phyloP scores from a whole-genome alignment of 1,140 invertebrate genomes.

The Homalodisca vitripennis region DNA sequence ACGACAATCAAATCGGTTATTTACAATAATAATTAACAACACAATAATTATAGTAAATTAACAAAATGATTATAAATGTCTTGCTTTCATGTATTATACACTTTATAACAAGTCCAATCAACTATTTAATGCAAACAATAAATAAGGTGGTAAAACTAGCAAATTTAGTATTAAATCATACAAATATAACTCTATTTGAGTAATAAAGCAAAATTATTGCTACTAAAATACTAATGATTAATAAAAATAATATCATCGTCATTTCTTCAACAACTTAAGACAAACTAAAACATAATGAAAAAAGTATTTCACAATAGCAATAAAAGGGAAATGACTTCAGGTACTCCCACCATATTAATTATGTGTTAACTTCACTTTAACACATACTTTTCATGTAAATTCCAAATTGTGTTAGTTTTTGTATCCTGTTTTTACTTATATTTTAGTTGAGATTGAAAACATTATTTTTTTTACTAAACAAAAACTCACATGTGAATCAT shows the following conservation, averaged over 20 bases:
- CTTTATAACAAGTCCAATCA: background rate
- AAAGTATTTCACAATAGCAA: background rate
- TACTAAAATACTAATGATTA: constrained; percentile 14
- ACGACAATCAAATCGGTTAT: constrained; percentile 9
- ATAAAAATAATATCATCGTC: constrained; percentile 7
- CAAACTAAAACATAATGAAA: too few relatives aligned
- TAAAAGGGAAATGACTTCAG: background rate
- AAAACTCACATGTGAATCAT: too few relatives aligned
- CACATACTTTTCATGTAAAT: background rate
- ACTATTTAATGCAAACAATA: constrained; percentile 13
- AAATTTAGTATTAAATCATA: background rate
- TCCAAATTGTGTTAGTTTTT: background rate
- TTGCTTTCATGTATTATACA: background rate
- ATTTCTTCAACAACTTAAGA: constrained; percentile 2
- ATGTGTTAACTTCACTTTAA: background rate
- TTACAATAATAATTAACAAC: background rate
- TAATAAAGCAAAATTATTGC: constrained; percentile 19
- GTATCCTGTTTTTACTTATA: too few relatives aligned
- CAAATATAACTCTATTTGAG: constrained; percentile 10
- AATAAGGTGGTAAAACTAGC: constrained; percentile 9
- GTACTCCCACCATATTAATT: background rate
- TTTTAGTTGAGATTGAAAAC: too few relatives aligned
- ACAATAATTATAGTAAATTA: background rate
- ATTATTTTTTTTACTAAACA: too few relatives aligned
- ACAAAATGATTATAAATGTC: background rate